phyloP scores from a whole-genome alignment of 2,113 vertebrate species.

The Cyphomyrus discorhynchus region DNA sequence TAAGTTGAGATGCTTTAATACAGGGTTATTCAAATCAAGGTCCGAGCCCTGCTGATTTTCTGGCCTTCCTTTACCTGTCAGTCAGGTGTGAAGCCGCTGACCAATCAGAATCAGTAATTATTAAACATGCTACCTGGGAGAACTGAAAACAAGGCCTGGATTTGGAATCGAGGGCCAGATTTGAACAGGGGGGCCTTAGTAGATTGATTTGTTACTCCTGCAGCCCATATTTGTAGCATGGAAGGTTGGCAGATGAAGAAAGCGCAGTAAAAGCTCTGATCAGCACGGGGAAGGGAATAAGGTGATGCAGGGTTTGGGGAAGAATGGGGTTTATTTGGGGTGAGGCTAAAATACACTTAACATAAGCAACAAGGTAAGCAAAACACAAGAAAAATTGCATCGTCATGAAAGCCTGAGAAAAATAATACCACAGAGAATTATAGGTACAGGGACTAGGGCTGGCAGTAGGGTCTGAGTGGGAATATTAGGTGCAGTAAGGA shows the following conservation, averaged over 20 bases:
- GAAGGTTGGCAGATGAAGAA: not conserved
- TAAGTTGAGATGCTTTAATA: not conserved
- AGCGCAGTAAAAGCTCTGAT: not conserved
- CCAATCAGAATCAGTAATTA: too few species aligned
- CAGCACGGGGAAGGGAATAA: not conserved
- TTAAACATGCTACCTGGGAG: too few species aligned
- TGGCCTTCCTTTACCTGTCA: too few species aligned
- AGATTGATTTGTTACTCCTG: not conserved
- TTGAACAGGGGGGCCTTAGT: not conserved
- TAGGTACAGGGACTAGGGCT: not conserved
- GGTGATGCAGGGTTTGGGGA: not conserved
- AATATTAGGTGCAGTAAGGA: not conserved
- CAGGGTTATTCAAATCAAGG: not conserved
- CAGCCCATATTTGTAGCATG: not conserved
- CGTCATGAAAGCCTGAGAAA: not conserved
- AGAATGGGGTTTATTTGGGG: not conserved
- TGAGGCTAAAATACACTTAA: not conserved
- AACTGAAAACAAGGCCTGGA: too few species aligned
- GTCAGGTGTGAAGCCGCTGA: too few species aligned
- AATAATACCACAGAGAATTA: not conserved
- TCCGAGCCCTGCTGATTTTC: too few species aligned
- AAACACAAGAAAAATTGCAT: not conserved
- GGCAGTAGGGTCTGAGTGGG: not conserved
- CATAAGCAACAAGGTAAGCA: not conserved
- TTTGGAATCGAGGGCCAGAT: too few species aligned